Conservation (phyloP, 2,888 invertebrate species). For the Cantharis rustica region DNA sequence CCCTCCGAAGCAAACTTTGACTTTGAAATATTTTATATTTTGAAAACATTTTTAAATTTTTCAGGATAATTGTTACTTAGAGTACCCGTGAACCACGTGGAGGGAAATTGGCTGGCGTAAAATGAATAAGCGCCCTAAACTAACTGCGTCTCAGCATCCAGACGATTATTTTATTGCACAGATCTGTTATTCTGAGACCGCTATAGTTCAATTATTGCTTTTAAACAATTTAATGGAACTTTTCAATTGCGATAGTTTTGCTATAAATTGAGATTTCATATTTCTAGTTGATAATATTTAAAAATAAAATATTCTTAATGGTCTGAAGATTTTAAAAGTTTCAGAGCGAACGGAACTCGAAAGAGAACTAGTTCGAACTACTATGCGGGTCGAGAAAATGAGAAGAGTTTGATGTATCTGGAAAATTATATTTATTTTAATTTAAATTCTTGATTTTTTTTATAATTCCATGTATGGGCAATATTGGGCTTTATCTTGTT, state of each 20-base stretch:
- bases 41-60: too few species aligned
- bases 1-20: too few species aligned
- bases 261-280: not conserved
- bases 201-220: too few species aligned
- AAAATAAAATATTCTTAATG: not conserved
- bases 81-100: too few species aligned
- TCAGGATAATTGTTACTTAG: too few species aligned
- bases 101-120: too few species aligned
- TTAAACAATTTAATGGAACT: too few species aligned
- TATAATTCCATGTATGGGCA: not conserved
- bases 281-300: not conserved
- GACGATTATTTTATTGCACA: too few species aligned
- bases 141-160: too few species aligned
- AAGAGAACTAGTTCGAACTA: not conserved
- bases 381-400: not conserved
- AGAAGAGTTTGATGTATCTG: not conserved
- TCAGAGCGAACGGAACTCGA: not conserved
- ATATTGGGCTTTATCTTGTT: slow-evolving; percentile 50
- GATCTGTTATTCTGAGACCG: too few species aligned
- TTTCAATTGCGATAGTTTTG: not conserved
- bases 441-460: not conserved
- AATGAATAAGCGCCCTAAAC: too few species aligned
- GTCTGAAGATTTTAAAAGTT: not conserved
- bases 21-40: too few species aligned
- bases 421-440: not conserved